Evolutionary conservation across 2,888 invertebrate genomes (phyloP).

Genomic region (Drosophila pseudotakahashii): DNA sequence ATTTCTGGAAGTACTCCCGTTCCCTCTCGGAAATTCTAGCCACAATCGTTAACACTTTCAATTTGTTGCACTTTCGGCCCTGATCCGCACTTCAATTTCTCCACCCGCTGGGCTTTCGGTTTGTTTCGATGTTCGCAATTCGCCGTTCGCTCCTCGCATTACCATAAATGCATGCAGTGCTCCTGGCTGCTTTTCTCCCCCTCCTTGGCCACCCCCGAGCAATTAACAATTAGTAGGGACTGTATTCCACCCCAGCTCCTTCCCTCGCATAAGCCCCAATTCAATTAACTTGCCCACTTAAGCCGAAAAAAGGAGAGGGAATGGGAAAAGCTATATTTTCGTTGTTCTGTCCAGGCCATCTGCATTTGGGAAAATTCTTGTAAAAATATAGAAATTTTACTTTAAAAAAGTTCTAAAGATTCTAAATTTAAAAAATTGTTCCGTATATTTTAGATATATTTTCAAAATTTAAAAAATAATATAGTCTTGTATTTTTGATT

Average conservation of each 20-base stretch:
- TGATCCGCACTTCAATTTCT: conserved; percentile 32
- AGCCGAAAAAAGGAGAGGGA: conserved; percentile 24
- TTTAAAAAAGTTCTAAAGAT: not conserved
- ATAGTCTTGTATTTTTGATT: no score
- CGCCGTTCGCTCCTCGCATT: conserved; percentile 24
- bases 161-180: conserved; percentile 47
- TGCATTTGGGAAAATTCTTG: conserved; percentile 1
- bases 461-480: no score
- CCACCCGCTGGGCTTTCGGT: conserved; percentile 28
- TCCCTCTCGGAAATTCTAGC: not conserved
- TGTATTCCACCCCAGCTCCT: conserved; percentile 23
- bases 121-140: conserved; percentile 9
- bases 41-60: conserved; percentile 41
- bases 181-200: conserved; percentile 9
- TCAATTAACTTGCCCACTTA: conserved; percentile 54
- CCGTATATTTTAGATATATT: no score
- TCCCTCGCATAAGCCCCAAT: conserved; percentile 36
- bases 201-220: conserved; percentile 21
- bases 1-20: conserved; percentile 5
- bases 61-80: conserved; percentile 47
- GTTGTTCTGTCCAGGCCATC: conserved; percentile 6
- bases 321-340: conserved; percentile 8
- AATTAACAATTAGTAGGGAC: conserved; percentile 48
- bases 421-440: no score
- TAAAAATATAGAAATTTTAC: not conserved